phyloP scores from a whole-genome alignment of 2,113 vertebrate genomes.

The Gymnocephalus cernua region DNA sequence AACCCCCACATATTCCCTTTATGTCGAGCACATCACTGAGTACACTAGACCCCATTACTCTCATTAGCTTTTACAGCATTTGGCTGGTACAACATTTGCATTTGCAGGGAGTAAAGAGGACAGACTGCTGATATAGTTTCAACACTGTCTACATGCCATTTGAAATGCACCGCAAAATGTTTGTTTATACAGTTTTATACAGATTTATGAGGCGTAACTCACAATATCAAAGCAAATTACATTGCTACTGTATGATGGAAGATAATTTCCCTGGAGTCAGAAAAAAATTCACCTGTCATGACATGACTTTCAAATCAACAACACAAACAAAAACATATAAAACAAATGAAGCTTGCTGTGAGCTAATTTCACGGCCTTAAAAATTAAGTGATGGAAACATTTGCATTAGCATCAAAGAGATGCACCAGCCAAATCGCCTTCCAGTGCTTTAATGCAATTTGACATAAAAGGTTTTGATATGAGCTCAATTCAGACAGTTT shows the following conservation, averaged over 20 bases:
- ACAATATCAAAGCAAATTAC: conserved; percentile 28
- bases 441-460: conserved; percentile 28
- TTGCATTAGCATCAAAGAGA: conserved; percentile 58
- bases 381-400: conserved; percentile 20
- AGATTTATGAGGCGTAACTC: conserved; percentile 35
- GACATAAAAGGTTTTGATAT: conserved; percentile 27
- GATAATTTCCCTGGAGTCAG: conserved; percentile 36
- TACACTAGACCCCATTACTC: conserved; percentile 75
- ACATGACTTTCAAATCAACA: conserved; percentile 30
- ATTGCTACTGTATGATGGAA: background rate
- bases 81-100: conserved; percentile 72
- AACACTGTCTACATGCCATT: conserved; percentile 31
- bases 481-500: conserved; percentile 37
- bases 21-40: conserved; percentile 69
- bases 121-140: conserved; percentile 37
- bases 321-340: conserved; percentile 25
- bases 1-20: conserved; percentile 73
- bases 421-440: conserved; percentile 10
- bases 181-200: conserved; percentile 38
- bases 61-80: conserved; percentile 79
- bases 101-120: conserved; percentile 60
- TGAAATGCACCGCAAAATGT: conserved; percentile 39
- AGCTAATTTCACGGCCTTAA: conserved; percentile 30
- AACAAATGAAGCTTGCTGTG: conserved; percentile 30
- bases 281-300: conserved; percentile 17